A percentile compares a stretch with the other conserved stretches of the same genome.
Conservation (phyloP, 35 echinoderm and acorn worm species). For the Ophiothrix spiculata region DNA sequence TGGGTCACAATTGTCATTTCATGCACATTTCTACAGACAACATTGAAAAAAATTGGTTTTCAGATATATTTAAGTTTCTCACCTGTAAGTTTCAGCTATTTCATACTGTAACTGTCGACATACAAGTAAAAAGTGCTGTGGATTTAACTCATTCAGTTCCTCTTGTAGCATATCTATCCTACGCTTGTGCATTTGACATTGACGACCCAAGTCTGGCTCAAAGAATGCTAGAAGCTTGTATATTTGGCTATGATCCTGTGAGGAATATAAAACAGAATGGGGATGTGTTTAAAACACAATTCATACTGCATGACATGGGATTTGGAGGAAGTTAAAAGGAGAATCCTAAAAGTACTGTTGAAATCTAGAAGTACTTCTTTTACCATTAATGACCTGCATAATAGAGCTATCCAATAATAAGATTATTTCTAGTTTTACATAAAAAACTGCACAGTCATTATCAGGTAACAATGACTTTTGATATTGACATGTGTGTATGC, state of each 20-base stretch:
- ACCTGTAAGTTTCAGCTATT: slow-evolving; percentile 88
- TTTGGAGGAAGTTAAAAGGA: too few species aligned
- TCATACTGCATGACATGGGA: too few species aligned
- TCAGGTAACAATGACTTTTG: too few species aligned
- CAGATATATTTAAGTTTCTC: neutral
- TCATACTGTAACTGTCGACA: slow-evolving; percentile 90
- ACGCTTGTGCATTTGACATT: slow-evolving; percentile 92
- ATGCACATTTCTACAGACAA: neutral
- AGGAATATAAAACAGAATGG: neutral
- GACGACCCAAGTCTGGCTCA: slow-evolving; percentile 66
- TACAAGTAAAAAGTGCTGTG: slow-evolving; percentile 78
- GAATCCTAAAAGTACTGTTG: too few species aligned
- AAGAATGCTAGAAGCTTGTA: slow-evolving; percentile 83
- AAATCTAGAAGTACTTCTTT: too few species aligned
- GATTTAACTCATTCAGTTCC: slow-evolving; percentile 75
- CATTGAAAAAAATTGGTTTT: neutral
- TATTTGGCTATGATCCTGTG: slow-evolving; percentile 86
- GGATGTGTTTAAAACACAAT: too few species aligned
- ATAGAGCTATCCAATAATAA: too few species aligned
- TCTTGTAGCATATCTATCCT: slow-evolving; percentile 80
- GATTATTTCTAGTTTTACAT: too few species aligned
- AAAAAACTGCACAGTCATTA: too few species aligned
- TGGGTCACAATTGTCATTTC: too few species aligned
- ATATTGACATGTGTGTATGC: too few species aligned
- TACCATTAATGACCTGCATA: too few species aligned